phyloP scores from a whole-genome alignment of 1,140 invertebrate species.

The Nomia melanderi region DNA sequence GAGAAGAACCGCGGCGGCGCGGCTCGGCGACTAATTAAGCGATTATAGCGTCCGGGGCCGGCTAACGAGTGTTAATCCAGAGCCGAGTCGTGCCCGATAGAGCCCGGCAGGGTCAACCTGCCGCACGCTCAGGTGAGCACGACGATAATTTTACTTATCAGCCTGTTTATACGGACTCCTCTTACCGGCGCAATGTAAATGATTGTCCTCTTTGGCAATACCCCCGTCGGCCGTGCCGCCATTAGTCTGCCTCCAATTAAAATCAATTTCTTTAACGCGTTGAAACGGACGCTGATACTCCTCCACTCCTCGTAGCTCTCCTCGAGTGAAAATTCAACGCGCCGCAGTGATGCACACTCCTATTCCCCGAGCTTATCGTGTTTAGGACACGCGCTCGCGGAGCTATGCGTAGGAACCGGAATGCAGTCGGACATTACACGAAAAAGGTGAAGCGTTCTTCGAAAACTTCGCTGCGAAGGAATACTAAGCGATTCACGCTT shows the following conservation, averaged over 20 bases:
- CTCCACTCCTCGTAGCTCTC: not conserved
- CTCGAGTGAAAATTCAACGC: not conserved
- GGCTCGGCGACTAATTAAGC: slow-evolving; percentile 59
- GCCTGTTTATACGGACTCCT: slow-evolving; percentile 23
- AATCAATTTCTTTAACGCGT: slow-evolving; percentile 26
- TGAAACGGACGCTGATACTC: not conserved
- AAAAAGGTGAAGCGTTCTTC: too few species aligned
- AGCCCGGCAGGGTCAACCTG: slow-evolving; percentile 40
- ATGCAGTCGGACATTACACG: too few species aligned
- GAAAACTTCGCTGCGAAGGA: too few species aligned
- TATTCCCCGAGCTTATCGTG: too few species aligned
- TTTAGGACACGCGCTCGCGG: too few species aligned
- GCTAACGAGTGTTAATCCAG: slow-evolving; percentile 62
- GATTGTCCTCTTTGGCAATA: not conserved
- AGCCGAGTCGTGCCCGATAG: slow-evolving; percentile 48
- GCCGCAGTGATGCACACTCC: too few species aligned
- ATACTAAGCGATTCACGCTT: too few species aligned
- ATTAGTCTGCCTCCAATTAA: slow-evolving; percentile 17
- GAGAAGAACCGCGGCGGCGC: slow-evolving; percentile 40
- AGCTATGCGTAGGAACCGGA: too few species aligned
- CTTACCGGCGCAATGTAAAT: slow-evolving; percentile 4
- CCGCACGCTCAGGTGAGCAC: slow-evolving; percentile 42
- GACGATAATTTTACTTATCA: slow-evolving; percentile 57
- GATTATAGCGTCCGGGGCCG: slow-evolving; percentile 56
- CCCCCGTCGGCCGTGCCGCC: not conserved